Percentiles rank a stretch among this genome's conserved stretches.
Evolutionary conservation across 2,888 invertebrate species (phyloP).

Genomic region (Tachina lurida): DNA sequence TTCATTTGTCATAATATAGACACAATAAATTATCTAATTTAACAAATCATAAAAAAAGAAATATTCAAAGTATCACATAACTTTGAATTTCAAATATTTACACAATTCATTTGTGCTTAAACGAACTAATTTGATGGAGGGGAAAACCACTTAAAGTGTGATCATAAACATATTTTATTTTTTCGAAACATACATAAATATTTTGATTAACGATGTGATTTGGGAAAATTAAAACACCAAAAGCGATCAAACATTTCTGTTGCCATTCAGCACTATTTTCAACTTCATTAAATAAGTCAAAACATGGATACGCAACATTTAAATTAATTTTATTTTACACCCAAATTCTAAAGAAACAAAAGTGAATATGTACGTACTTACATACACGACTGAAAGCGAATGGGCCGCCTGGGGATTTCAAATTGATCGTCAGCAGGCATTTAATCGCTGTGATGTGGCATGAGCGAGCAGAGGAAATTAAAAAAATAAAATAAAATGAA

Average conservation of each 20-base stretch:
- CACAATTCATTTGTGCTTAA: constrained; percentile 23
- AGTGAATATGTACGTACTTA: not conserved
- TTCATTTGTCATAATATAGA: constrained; percentile 50
- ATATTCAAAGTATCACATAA: constrained; percentile 50
- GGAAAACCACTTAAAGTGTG: constrained; percentile 49
- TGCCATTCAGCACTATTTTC: constrained; percentile 53
- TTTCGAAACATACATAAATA: constrained; percentile 61
- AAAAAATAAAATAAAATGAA: not conserved
- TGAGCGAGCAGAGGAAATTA: constrained; percentile 21
- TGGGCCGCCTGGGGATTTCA: constrained; percentile 78
- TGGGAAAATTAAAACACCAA: constrained; percentile 42
- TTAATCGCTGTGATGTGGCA: constrained; percentile 74
- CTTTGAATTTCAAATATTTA: constrained; percentile 24
- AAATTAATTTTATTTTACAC: constrained; percentile 69
- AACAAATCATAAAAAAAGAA: constrained; percentile 41
- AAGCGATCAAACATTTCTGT: constrained; percentile 22
- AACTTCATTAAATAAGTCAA: constrained; percentile 71
- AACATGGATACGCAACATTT: constrained; percentile 71
- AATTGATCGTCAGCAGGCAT: constrained; percentile 76
- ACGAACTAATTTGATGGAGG: not conserved
- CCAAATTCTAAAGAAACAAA: constrained; percentile 41
- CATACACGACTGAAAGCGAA: constrained; percentile 58
- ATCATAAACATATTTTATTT: constrained; percentile 43
- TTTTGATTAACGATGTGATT: constrained; percentile 67
- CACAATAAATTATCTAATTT: constrained; percentile 34